phyloP scores from a whole-genome alignment of 1,140 invertebrate species.

The Drosophila bocqueti region DNA sequence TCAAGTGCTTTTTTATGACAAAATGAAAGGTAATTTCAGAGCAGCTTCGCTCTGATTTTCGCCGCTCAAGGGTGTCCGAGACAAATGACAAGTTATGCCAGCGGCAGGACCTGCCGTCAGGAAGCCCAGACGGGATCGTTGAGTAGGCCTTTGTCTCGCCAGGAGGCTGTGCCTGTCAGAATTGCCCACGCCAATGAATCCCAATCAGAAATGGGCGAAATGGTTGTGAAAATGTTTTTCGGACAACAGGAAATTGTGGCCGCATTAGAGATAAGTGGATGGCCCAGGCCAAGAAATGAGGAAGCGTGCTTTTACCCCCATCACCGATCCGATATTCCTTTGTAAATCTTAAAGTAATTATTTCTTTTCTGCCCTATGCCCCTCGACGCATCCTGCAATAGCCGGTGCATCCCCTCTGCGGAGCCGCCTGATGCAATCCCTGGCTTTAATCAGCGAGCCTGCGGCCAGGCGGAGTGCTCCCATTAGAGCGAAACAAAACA shows the following conservation, averaged over 20 bases:
- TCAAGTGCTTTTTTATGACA: conserved; percentile 84
- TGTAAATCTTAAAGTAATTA: conserved; percentile 46
- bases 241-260: conserved; percentile 73
- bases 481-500: conserved; percentile 61
- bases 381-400: conserved; percentile 10
- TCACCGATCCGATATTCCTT: background rate
- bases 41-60: conserved; percentile 63
- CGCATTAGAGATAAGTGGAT: conserved; percentile 61
- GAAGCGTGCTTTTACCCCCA: background rate
- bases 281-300: background rate
- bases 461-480: conserved; percentile 42
- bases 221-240: conserved; percentile 61
- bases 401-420: conserved; percentile 6
- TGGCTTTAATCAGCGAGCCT: conserved; percentile 68
- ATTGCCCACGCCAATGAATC: conserved; percentile 49
- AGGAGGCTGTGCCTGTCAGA: conserved; percentile 37
- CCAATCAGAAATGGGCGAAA: conserved; percentile 54
- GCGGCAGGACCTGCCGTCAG: conserved; percentile 10
- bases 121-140: conserved; percentile 13
- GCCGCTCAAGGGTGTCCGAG: conserved; percentile 52
- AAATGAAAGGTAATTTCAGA: conserved; percentile 84
- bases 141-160: conserved; percentile 67
- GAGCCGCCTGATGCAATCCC: conserved; percentile 40
- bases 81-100: conserved; percentile 78
- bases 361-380: conserved; percentile 13